phyloP scores from a whole-genome alignment of 2,888 invertebrate genomes.

The Drosophila kanekoi region DNA sequence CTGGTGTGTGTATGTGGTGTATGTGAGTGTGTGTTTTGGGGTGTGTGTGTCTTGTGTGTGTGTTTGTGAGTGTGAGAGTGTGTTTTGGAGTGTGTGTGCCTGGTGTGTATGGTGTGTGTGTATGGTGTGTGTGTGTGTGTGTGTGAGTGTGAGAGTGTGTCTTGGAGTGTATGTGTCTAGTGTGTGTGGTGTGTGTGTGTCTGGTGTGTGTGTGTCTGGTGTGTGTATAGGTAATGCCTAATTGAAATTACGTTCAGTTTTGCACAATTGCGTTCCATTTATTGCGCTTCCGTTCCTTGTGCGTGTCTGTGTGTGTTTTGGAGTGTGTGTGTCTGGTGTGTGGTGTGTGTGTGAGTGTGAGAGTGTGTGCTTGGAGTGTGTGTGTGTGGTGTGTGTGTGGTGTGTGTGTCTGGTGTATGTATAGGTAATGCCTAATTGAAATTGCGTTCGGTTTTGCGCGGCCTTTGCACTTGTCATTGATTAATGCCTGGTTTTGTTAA shows the following conservation, averaged over 20 bases:
- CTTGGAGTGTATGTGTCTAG: not conserved
- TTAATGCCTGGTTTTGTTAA: constrained; percentile 51
- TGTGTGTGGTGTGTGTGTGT: constrained; percentile 10
- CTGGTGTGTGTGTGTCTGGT: constrained; percentile 10
- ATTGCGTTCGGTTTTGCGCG: constrained; percentile 56
- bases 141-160: constrained; percentile 4
- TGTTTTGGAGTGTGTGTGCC: constrained; percentile 12
- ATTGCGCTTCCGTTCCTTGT: too few species aligned
- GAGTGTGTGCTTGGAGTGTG: too few species aligned
- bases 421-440: constrained; percentile 27
- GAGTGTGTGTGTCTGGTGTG: too few species aligned
- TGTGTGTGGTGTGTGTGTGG: too few species aligned
- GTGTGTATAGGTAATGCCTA: constrained; percentile 9
- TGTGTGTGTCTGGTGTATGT: too few species aligned
- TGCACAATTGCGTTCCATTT: constrained; percentile 53
- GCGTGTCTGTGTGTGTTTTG: too few species aligned
- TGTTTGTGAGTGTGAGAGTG: too few species aligned
- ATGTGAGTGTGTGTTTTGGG: constrained; percentile 13
- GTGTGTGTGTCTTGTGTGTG: constrained; percentile 11
- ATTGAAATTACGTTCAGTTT: constrained; percentile 50
- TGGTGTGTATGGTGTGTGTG: not conserved
- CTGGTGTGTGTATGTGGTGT: not conserved
- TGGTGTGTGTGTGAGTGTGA: constrained; percentile 1
- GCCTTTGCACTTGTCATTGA: constrained; percentile 65
- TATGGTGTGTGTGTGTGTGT: constrained; percentile 1